phyloP scores from a whole-genome alignment of 2,113 vertebrate species.

The Peromyscus californicus region DNA sequence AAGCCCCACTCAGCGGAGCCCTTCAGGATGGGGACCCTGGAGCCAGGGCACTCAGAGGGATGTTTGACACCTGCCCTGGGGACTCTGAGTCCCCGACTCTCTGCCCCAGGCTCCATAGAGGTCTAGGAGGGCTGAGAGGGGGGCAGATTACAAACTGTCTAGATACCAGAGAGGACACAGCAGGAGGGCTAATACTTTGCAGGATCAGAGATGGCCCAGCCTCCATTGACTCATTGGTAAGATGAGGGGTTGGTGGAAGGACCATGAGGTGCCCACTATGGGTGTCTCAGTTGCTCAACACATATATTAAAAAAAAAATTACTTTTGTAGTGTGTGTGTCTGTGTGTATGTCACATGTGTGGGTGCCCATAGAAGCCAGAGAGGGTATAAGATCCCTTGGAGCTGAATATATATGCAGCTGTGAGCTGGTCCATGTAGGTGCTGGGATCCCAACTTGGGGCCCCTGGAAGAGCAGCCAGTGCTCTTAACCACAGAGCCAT shows the following conservation, averaged over 20 bases:
- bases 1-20: conserved; percentile 86
- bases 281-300: neutral
- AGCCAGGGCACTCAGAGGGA: conserved; percentile 89
- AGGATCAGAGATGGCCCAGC: neutral
- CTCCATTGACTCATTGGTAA: neutral
- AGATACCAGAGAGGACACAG: neutral
- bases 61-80: conserved; percentile 75
- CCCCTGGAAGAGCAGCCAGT: neutral
- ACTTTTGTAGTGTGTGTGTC: neutral
- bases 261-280: accelerated
- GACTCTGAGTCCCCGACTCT: conserved; percentile 51
- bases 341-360: neutral
- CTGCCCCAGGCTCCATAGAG: neutral
- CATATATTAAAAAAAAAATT: neutral
- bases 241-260: neutral
- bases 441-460: neutral
- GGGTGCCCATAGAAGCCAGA: neutral
- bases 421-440: no score
- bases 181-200: neutral
- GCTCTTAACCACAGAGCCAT: neutral
- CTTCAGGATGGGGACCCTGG: conserved; percentile 85
- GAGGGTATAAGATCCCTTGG: neutral
- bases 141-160: neutral
- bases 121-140: conserved; percentile 55
- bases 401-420: neutral